phyloP scores from a whole-genome alignment of 2,888 invertebrate genomes.

The Sericinus montela region DNA sequence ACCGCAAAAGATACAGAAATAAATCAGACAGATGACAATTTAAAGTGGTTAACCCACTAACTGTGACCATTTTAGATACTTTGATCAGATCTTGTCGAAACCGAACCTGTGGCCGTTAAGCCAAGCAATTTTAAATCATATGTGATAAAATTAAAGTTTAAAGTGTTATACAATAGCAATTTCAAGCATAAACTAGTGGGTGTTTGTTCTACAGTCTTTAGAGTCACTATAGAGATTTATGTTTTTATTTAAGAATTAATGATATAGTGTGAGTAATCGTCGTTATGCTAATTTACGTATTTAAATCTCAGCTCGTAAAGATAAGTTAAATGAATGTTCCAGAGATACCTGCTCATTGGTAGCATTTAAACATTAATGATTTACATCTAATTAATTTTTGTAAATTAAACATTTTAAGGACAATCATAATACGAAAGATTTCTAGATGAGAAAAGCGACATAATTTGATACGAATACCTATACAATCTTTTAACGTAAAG shows the following conservation, averaged over 20 bases:
- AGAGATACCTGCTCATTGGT: conserved; percentile 9
- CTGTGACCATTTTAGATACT: conserved; percentile 80
- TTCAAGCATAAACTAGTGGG: conserved; percentile 49
- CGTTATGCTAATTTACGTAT: conserved; percentile 69
- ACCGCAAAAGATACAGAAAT: conserved; percentile 75
- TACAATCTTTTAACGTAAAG: no score
- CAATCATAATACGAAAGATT: no score
- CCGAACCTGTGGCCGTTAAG: conserved; percentile 42
- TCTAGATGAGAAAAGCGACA: no score
- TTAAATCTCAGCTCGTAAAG: conserved; percentile 48
- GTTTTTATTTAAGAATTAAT: conserved; percentile 77
- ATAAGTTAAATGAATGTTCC: conserved; percentile 28
- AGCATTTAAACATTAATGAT: conserved; percentile 15
- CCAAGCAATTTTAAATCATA: conserved; percentile 34
- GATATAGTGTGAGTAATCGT: conserved; percentile 67
- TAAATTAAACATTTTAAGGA: background rate
- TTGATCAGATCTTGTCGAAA: conserved; percentile 77
- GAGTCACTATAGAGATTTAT: conserved; percentile 69
- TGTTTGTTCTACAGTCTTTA: conserved; percentile 70
- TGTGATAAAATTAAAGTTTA: conserved; percentile 41
- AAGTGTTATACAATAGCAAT: conserved; percentile 33
- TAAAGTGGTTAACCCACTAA: conserved; percentile 80
- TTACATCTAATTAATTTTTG: conserved; percentile 14
- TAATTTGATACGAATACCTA: no score
- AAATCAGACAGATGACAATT: conserved; percentile 80